Evolutionary conservation across 2,797 vertebrate genomes (phyloP), one percentile per base, ranked within the genome.

Genomic region (Bradypodion ventrale): DNA sequence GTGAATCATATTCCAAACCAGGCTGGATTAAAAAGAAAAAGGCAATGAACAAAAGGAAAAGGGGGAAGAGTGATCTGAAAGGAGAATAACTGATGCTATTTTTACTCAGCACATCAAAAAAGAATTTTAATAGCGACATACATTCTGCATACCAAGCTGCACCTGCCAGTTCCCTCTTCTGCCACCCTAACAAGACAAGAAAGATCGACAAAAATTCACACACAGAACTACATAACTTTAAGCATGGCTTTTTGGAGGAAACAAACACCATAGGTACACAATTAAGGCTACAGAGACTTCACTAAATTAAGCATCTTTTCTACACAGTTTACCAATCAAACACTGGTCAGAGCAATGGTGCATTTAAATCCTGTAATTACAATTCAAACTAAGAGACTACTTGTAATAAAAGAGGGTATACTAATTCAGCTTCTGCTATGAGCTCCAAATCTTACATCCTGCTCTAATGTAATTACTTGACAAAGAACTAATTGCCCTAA

Each of bases 401-500:
- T 91, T 79, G 66, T 92, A 80, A 90, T 94, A 94, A 94, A 94
- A 77, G 72, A 56, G 2, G 81, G 87, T 23, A 68, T 75, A 82
- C 89, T 83, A 88, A 94, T 85, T 92, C 91, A 91, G 83, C 85
- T 84, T 89, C 85, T 91, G 87, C 94, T 87, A 91, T 92, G 90
- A 93, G 90, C 93, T 93, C 90, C 91, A 88, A 93, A 91, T 91
- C 94, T 96, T 95, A 97, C 96, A 97, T 97, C 97, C 97, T 95
- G 95, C 92, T 94, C 94, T 95, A 95, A 96, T 92, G 93, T 96
- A 96, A 97, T 96, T 94, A 97, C 94, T 93, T 96, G 87, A 93
- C 95, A 95, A 94, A 95, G 95, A 95, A 94, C 95, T 97, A 96
- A 97, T 96, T 96, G 95, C 94, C 96, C 96, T 96, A 95, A 96